Evolutionary conservation across 2,113 vertebrate species (phyloP).

Genomic region (Hassar affinis): DNA sequence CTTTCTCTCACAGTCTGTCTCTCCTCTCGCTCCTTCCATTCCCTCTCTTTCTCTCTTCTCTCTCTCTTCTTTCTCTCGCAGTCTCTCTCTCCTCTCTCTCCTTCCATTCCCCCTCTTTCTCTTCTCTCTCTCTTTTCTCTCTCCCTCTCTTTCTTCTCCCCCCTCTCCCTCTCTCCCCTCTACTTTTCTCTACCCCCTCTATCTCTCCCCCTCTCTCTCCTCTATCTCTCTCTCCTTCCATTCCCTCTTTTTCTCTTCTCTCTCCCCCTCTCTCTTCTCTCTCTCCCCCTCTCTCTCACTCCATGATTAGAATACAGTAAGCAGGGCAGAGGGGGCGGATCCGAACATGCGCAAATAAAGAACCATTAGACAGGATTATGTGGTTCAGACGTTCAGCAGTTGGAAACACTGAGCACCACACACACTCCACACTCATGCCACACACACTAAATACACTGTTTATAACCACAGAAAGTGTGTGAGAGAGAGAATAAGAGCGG

Average conservation of each 20-base stretch:
- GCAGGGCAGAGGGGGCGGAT: neutral
- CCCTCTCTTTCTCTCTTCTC: neutral
- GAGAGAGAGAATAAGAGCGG: neutral
- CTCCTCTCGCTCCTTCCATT: too few species aligned
- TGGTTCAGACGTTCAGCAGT: neutral
- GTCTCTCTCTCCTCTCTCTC: too few species aligned
- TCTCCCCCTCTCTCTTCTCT: neutral
- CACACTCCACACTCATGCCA: neutral
- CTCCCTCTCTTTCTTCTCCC: neutral
- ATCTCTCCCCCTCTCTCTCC: too few species aligned
- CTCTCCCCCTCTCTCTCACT: neutral
- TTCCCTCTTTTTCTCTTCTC: too few species aligned
- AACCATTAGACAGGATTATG: neutral
- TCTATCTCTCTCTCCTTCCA: too few species aligned
- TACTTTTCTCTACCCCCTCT: too few species aligned
- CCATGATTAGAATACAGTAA: neutral
- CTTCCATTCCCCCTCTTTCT: too few species aligned
- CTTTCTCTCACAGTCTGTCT: too few species aligned
- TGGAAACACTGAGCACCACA: neutral
- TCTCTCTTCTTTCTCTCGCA: too few species aligned
- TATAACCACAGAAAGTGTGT: neutral
- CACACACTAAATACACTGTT: neutral
- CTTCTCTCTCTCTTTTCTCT: neutral
- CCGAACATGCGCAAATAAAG: slow-evolving; percentile 1
- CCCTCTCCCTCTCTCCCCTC: too few species aligned